phyloP scores from a whole-genome alignment of 2,888 invertebrate genomes.

The Augiades crinisus region DNA sequence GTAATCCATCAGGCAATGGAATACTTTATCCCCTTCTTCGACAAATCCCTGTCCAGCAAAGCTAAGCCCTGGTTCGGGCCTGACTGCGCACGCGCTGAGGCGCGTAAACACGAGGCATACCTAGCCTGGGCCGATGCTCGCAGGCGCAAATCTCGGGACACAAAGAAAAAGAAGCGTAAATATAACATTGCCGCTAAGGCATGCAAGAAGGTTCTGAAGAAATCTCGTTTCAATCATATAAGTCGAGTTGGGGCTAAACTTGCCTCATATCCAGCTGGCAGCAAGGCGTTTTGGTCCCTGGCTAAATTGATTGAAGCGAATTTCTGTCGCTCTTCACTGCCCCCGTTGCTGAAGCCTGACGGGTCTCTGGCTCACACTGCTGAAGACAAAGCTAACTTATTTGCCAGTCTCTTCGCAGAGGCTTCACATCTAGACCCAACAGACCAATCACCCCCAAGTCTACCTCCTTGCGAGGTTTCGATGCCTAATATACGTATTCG shows the following conservation, averaged over 20 bases:
- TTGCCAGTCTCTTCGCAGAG: conserved; percentile 1
- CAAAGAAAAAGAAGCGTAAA: not conserved
- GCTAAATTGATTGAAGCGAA: conserved; percentile 3
- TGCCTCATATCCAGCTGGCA: not conserved
- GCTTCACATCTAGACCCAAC: not conserved
- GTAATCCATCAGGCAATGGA: conserved; percentile 24
- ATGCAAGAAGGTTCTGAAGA: not conserved
- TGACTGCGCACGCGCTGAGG: not conserved
- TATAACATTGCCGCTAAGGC: not conserved
- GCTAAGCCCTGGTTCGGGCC: conserved; percentile 25
- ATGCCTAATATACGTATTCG: not conserved
- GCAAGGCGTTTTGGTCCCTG: not conserved
- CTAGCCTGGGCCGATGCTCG: not conserved
- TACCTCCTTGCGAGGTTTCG: not conserved
- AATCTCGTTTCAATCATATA: not conserved
- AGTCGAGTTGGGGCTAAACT: not conserved
- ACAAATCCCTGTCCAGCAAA: conserved; percentile 12
- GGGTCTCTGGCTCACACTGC: conserved; percentile 14
- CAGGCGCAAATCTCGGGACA: not conserved
- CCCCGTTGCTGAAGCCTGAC: conserved; percentile 21
- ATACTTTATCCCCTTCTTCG: conserved; percentile 21
- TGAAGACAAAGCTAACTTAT: not conserved
- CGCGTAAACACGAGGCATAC: not conserved
- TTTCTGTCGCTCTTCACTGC: conserved; percentile 17
- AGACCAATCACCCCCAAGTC: not conserved